Conservation (phyloP, 2,113 vertebrate genomes). For the Vicugna pacos region DNA sequence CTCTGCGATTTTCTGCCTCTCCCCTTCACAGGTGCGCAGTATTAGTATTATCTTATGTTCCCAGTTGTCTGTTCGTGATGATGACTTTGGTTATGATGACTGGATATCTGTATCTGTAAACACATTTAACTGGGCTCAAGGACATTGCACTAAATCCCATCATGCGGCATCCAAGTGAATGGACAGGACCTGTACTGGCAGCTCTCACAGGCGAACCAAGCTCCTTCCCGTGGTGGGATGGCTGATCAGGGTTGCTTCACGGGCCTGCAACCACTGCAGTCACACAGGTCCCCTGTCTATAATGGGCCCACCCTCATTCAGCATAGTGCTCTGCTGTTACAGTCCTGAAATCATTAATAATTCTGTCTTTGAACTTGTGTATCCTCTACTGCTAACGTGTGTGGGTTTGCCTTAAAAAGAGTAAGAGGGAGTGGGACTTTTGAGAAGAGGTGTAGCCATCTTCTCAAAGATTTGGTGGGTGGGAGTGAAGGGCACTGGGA, state of each 20-base stretch:
- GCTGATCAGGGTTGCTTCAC: neutral
- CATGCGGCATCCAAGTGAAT: neutral
- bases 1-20: neutral
- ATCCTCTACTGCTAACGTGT: neutral
- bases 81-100: neutral
- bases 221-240: neutral
- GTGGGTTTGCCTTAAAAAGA: neutral
- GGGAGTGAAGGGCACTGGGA: neutral
- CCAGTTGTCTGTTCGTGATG: neutral
- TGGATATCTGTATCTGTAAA: neutral
- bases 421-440: neutral
- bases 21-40: neutral
- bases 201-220: rapidly evolving
- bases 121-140: neutral
- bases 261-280: neutral
- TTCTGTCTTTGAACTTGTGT: neutral
- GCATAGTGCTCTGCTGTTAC: neutral
- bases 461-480: neutral
- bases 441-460: neutral
- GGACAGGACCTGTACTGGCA: rapidly evolving
- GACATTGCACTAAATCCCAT: neutral
- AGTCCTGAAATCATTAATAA: neutral
- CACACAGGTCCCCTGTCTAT: neutral
- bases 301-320: neutral
- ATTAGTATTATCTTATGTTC: neutral